Evolutionary conservation across 2,888 invertebrate species (phyloP).

Genomic region (Acrocyrtus sp.): DNA sequence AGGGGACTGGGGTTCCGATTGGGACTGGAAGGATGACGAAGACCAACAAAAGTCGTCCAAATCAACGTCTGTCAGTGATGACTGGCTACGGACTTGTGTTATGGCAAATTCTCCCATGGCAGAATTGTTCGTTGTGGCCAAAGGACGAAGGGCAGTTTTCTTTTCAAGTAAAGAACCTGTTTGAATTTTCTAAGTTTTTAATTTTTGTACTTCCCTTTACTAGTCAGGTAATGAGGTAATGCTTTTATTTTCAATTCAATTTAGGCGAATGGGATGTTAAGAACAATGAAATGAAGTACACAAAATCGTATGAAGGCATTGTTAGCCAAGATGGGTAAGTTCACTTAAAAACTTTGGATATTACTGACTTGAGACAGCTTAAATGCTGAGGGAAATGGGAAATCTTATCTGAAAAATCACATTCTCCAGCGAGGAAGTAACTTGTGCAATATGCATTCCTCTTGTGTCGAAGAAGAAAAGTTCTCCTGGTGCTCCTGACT

Average conservation of each 20-base stretch:
- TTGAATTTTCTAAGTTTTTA: neutral
- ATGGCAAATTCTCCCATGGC: constrained; percentile 78
- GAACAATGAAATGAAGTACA: constrained; percentile 70
- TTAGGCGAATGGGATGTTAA: constrained; percentile 73
- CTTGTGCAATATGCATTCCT: constrained; percentile 69
- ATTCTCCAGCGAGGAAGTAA: constrained; percentile 70
- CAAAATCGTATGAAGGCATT: constrained; percentile 71
- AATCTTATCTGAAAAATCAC: too few species aligned
- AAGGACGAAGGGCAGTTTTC: constrained; percentile 74
- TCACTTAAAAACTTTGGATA: too few species aligned
- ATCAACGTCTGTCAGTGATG: neutral
- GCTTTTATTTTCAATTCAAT: neutral
- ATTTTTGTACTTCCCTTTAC: constrained; percentile 55
- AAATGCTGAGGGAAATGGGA: too few species aligned
- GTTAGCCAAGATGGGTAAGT: constrained; percentile 68
- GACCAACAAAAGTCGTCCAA: neutral
- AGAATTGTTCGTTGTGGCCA: constrained; percentile 76
- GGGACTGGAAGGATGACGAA: constrained; percentile 55
- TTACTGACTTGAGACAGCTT: constrained; percentile 10
- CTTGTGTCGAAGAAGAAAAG: constrained; percentile 70
- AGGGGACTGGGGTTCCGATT: constrained; percentile 47
- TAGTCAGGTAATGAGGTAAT: neutral
- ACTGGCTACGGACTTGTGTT: constrained; percentile 76
- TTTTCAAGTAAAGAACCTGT: constrained; percentile 73
- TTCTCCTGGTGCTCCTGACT: constrained; percentile 79